These are phyloP conservation scores for Distichodus sexfasciatus DNA, from an alignment of 2,797 vertebrate genomes.

Conservation along the genomic window DNA sequence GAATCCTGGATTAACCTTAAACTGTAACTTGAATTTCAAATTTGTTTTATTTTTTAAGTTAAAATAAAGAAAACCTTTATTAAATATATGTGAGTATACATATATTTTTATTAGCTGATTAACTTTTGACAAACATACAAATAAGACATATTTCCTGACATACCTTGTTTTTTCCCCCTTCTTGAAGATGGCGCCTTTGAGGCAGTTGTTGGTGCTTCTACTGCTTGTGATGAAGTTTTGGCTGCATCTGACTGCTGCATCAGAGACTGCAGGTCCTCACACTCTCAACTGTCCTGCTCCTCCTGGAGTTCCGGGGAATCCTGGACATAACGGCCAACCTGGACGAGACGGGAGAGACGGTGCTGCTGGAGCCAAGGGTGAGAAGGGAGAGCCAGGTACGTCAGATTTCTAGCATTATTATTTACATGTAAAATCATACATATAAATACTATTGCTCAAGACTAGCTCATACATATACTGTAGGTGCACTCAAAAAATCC, in stretches of 20 bases:
- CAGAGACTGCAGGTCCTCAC: background rate
- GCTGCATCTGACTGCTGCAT: background rate
- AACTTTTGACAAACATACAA: no score
- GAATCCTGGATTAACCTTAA: no score
- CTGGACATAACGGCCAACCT: constrained; percentile 39
- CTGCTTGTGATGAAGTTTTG: background rate
- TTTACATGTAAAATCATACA: background rate
- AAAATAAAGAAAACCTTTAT: no score
- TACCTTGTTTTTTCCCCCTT: no score
- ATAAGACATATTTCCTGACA: no score
- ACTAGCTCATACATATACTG: no score
- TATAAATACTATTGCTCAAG: no score
- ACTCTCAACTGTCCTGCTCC: constrained; percentile 20
- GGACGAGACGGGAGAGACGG: constrained; percentile 38
- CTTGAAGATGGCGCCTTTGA: constrained; percentile 9
- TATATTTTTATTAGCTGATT: no score
- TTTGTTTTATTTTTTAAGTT: no score
- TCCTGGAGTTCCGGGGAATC: constrained; percentile 35
- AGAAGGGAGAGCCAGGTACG: constrained; percentile 37
- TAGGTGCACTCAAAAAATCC: no score
- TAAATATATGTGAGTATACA: no score
- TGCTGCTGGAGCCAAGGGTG: constrained; percentile 33
- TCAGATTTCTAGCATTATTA: background rate
- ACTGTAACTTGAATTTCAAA: no score
- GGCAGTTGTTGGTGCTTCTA: background rate